Evolutionary conservation across 1,140 invertebrate genomes (phyloP), one percentile per base, ranked within the genome.

Genomic region (Kradibia gibbosae): DNA sequence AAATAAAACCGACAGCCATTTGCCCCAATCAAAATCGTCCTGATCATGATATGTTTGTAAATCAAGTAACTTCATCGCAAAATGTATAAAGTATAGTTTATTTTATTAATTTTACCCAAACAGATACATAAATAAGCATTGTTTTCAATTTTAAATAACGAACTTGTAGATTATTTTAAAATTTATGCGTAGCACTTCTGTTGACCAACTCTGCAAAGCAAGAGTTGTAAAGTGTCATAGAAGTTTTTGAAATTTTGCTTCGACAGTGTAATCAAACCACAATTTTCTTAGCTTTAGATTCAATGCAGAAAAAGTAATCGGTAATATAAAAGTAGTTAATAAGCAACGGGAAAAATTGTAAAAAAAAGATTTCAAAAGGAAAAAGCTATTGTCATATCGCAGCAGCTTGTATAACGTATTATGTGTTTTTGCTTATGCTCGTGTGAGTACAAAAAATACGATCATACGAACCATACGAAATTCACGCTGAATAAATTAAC

Each of bases 31-130:
- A 39, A 53, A 42, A 15, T 55, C 72, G 34, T 75, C 72, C 79
- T 81, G 57, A 25, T 75, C 79, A 31, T 13, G 31, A 67, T 67
- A 53, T 55, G 45, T 48, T 25, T 25, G 31, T 31, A 22, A 80
- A 72, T 65, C 25, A 53, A 74, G 42, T 17, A 84, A 85, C 75
- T 84, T 82, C 73, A 84, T 82, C 72, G 39, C 86, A 84, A 84
- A 84, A 57, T 88, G 85, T 86, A 87, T 81, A 86, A 85, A 86
- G 85, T 85, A 86, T 83, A 87, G 84, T 87, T 81, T 86, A 84
- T 83, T 86, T 84, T 84, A 83, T 83, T 86, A 82, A 83, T 84
- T 85, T 84, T 85, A 85, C 78, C n/a, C 82, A 84, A 83, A 86
- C 84, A 84, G 57, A 0, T 45, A 77, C 60, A 62, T 73, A 74